These are phyloP conservation scores for Cotesia chilonis DNA, from an alignment of 1,140 invertebrate species.

Conservation along the genomic window DNA sequence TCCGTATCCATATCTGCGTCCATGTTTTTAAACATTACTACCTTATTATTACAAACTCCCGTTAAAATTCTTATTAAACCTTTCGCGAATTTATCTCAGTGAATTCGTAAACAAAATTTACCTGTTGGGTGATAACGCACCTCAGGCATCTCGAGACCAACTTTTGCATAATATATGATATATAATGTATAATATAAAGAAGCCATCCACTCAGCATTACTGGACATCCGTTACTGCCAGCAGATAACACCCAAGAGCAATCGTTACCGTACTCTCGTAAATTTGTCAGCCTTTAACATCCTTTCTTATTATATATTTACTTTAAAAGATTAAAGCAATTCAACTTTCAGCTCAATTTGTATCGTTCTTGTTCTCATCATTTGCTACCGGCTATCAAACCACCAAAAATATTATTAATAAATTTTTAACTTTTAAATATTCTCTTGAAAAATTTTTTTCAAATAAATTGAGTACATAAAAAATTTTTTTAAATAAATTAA, in stretches of 20 bases:
- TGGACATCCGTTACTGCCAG: slow-evolving; percentile 28
- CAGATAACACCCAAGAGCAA: slow-evolving; percentile 38
- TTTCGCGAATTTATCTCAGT: background rate
- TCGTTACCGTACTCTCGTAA: slow-evolving; percentile 43
- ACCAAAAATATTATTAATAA: background rate
- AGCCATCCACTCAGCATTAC: slow-evolving; percentile 1
- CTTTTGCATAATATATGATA: background rate
- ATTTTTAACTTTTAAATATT: background rate
- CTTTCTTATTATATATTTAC: slow-evolving; percentile 25
- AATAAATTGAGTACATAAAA: slow-evolving; percentile 16
- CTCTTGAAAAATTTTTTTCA: slow-evolving; percentile 23
- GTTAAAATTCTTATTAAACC: slow-evolving; percentile 19
- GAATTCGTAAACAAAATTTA: no score
- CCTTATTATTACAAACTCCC: slow-evolving; percentile 7
- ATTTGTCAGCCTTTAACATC: slow-evolving; percentile 40
- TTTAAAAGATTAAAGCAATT: slow-evolving; percentile 35
- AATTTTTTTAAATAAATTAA: background rate
- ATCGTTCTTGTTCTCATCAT: slow-evolving; percentile 35
- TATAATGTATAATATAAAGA: background rate
- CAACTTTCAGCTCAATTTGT: slow-evolving; percentile 45
- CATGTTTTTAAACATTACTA: background rate
- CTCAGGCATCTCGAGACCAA: no score
- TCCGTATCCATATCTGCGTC: background rate
- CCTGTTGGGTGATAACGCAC: no score
- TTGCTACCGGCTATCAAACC: slow-evolving; percentile 28